A percentile compares a stretch with the other conserved stretches of the same genome.
Conservation (phyloP, 2,888 invertebrate genomes). For the Tetragonisca angustula region DNA sequence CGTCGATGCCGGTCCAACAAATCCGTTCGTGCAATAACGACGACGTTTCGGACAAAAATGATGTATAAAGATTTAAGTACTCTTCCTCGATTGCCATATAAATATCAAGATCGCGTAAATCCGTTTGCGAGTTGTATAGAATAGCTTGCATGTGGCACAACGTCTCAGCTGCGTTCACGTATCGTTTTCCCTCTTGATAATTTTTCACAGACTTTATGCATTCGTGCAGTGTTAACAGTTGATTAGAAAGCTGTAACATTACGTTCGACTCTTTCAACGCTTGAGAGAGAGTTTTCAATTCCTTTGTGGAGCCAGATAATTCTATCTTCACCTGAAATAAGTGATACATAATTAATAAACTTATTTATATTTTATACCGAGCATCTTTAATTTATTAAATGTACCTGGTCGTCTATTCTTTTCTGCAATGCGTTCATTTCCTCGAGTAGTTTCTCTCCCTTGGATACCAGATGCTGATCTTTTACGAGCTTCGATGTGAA, state of each 20-base stretch:
- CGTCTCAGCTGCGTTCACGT: conserved; percentile 85
- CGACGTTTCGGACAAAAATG: conserved; percentile 82
- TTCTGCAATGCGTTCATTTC: conserved; percentile 86
- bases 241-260: conserved; percentile 85
- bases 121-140: conserved; percentile 84
- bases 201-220: conserved; percentile 80
- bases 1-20: conserved; percentile 77
- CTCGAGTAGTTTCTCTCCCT: conserved; percentile 84
- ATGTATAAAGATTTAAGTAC: conserved; percentile 84
- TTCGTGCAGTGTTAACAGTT: conserved; percentile 83
- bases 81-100: conserved; percentile 85
- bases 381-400: not conserved
- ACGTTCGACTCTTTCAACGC: conserved; percentile 86
- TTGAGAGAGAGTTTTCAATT: conserved; percentile 86
- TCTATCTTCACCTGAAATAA: conserved; percentile 85
- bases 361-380: not conserved
- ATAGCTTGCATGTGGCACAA: conserved; percentile 84
- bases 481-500: conserved; percentile 86
- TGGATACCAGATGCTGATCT: conserved; percentile 84
- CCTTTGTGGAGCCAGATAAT: conserved; percentile 87
- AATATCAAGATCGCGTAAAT: conserved; percentile 85
- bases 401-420: conserved; percentile 86
- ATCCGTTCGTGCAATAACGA: conserved; percentile 85
- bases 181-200: conserved; percentile 77
- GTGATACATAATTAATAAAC: not conserved